phyloP scores from a whole-genome alignment of 1,140 invertebrate species.

The Stenopsyche tienmushanensis region DNA sequence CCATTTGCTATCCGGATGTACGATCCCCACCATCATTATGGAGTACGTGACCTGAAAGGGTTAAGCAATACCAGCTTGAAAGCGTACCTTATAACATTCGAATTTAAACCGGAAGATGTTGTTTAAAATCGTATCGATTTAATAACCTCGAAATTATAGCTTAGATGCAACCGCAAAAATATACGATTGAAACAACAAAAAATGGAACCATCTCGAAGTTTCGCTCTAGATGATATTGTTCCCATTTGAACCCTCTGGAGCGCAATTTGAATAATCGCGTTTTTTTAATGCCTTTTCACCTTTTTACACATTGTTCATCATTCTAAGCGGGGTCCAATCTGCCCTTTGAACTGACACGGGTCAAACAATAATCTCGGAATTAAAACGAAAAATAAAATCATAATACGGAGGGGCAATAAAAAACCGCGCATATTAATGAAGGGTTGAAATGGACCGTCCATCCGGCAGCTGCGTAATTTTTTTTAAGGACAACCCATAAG shows the following conservation, averaged over 20 bases:
- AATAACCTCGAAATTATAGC: neutral
- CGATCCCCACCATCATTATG: conserved; percentile 29
- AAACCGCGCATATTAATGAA: conserved; percentile 25
- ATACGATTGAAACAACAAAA: no score
- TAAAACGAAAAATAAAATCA: conserved; percentile 31
- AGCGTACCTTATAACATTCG: conserved; percentile 6
- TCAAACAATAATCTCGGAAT: conserved; percentile 29
- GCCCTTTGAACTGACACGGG: conserved; percentile 22
- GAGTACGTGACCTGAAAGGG: conserved; percentile 26
- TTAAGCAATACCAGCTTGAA: conserved; percentile 29
- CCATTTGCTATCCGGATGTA: conserved; percentile 28
- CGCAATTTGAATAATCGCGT: neutral
- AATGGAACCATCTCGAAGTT: no score
- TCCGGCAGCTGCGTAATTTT: conserved; percentile 23
- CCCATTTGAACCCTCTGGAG: neutral
- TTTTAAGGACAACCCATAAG: no score
- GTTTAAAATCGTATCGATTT: no score
- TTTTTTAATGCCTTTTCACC: conserved; percentile 18
- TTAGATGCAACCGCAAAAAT: no score
- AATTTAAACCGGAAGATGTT: conserved; percentile 3
- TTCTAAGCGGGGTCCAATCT: conserved; percentile 9
- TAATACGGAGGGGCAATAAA: conserved; percentile 11
- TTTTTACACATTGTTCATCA: conserved; percentile 19
- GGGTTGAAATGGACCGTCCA: conserved; percentile 30
- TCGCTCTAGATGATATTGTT: no score